Conservation (phyloP, 2,888 invertebrate species). For the Auanema sp. region DNA sequence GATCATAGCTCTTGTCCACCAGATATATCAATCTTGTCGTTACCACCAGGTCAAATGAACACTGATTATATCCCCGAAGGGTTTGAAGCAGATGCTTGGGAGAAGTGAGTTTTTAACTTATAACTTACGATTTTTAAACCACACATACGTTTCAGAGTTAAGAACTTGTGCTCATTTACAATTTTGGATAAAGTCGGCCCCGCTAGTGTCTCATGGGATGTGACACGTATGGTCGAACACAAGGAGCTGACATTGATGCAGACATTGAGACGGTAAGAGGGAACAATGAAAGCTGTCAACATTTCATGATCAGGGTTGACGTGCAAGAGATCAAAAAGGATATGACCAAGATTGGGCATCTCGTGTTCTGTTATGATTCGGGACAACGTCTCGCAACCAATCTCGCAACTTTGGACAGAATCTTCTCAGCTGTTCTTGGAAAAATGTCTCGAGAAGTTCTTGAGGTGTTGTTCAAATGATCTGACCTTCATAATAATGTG, state of each 20-base stretch:
- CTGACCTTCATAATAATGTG: not conserved
- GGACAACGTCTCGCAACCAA: conserved; percentile 10
- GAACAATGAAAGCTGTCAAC: not conserved
- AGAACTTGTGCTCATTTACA: conserved; percentile 13
- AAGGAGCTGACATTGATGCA: conserved; percentile 22
- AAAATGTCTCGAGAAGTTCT: conserved; percentile 8
- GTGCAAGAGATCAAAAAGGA: conserved; percentile 12
- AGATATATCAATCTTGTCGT: conserved; percentile 19
- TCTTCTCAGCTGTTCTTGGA: conserved; percentile 6
- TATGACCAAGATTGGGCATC: conserved; percentile 6
- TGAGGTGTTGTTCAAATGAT: not conserved
- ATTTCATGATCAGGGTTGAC: conserved; percentile 15
- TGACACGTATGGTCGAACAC: conserved; percentile 7
- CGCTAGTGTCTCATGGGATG: conserved; percentile 13
- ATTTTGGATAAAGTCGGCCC: conserved; percentile 6
- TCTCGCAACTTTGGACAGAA: conserved; percentile 13
- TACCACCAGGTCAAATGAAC: conserved; percentile 3
- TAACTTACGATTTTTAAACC: not conserved
- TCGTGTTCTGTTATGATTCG: conserved; percentile 14
- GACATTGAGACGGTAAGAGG: conserved; percentile 23
- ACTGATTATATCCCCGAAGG: conserved; percentile 7
- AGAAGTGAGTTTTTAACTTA: not conserved
- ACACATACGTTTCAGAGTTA: conserved; percentile 4
- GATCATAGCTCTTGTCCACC: conserved; percentile 11
- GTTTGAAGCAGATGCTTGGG: conserved; percentile 16